Conservation (phyloP, 2,888 invertebrate species). For the Eretmocerus hayati region DNA sequence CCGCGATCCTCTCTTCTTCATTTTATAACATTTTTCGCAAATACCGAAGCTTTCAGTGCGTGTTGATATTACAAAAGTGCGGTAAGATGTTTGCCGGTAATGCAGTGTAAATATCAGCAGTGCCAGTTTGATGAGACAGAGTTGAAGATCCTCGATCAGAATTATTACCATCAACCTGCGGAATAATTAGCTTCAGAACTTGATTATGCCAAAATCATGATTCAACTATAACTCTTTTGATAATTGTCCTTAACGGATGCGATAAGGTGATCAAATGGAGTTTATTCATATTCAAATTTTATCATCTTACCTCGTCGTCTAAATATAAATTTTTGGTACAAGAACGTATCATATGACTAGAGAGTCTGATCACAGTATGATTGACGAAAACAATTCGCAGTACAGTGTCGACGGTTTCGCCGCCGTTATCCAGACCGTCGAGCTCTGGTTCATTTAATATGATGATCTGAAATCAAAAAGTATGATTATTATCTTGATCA, state of each 20-base stretch:
- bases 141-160: conserved; percentile 12
- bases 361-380: conserved; percentile 29
- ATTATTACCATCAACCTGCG: conserved; percentile 12
- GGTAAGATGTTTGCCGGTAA: conserved; percentile 5
- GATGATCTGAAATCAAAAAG: conserved; percentile 26
- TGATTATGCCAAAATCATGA: too few relatives aligned
- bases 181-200: too few relatives aligned
- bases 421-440: conserved; percentile 21
- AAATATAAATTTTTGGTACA: conserved; percentile 8
- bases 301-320: conserved; percentile 14
- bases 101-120: conserved; percentile 14
- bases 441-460: conserved; percentile 27
- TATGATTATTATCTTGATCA: background rate
- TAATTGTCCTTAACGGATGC: too few relatives aligned
- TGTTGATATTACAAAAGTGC: too few relatives aligned
- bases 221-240: too few relatives aligned
- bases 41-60: too few relatives aligned
- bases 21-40: too few relatives aligned
- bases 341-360: conserved; percentile 21
- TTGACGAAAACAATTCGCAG: conserved; percentile 28
- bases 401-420: conserved; percentile 27
- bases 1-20: too few relatives aligned
- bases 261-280: too few relatives aligned
- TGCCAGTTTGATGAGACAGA: conserved; percentile 11
- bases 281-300: too few relatives aligned